Base-by-base conservation (phyloP, 2,888 invertebrate species). In the Noctua janthe region DNA sequence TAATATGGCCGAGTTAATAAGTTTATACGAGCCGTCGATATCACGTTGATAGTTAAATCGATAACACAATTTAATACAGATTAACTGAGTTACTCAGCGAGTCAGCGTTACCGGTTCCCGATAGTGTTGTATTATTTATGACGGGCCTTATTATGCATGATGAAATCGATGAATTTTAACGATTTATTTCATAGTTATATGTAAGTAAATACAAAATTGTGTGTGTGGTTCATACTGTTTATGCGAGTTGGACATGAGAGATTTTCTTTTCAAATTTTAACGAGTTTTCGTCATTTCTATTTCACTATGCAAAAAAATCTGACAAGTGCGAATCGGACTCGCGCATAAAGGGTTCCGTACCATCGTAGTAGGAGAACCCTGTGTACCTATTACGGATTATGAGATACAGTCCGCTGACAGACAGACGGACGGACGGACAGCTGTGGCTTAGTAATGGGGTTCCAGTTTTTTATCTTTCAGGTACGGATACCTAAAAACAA, bases 11-110 rank as follows among this genome's bases (percentile, higher is more conserved):
- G 56, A 56, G 70, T 49, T 78, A 74, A 59, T 82, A 47, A 71
- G 62, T 76, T 74, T 43, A 51, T 66, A 64, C 74, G 56, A n/a
- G 47, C 75, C 51, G 29, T 69, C n/a, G 43, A 72, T 72, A 75
- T 35, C 59, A 56, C 49, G 51, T 59, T 85, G 67, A 80, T 74
- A 74, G 79, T 76, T 85, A 79, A 84, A 85, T 85, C 82, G 80
- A 79, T 85, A 74, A 56, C 56, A 80, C 71, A 85, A 85, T 85
- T 85, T 82, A 79, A 76, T 74, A 85, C 39, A 79, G 64, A 85
- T 85, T 82, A 79, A 78, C 62, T 76, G 49, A 71, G 20, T 74
- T 70, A 83, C 35, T 51, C 43, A 23, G 35, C 67, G 49, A 80
- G 35, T 43, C 43, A 23, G 29, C 49, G 39, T 64, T 29, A 74